phyloP scores from a whole-genome alignment of 2,888 invertebrate species.

The Nomada hirtipes region DNA sequence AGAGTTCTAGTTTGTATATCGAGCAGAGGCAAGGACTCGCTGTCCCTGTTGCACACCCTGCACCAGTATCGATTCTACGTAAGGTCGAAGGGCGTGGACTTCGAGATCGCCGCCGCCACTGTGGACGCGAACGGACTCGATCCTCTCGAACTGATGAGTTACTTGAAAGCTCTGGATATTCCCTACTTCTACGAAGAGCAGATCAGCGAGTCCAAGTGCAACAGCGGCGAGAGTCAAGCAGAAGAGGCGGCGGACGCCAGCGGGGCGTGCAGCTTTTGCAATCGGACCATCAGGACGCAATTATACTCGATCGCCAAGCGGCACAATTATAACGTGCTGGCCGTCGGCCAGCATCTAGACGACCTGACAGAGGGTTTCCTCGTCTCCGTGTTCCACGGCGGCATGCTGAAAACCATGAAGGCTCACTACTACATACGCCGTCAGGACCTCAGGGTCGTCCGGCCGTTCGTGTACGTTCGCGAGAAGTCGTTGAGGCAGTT shows the following conservation, averaged over 20 bases:
- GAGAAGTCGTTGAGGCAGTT: conserved; percentile 91
- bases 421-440: conserved; percentile 93
- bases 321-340: conserved; percentile 94
- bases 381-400: conserved; percentile 92
- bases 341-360: conserved; percentile 94
- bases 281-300: conserved; percentile 89
- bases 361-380: conserved; percentile 93
- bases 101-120: conserved; percentile 90
- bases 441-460: conserved; percentile 92
- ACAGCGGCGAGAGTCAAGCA: conserved; percentile 83
- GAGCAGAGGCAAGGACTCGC: conserved; percentile 91
- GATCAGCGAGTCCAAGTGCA: conserved; percentile 89
- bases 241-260: conserved; percentile 83
- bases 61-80: conserved; percentile 93
- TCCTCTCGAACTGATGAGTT: conserved; percentile 86
- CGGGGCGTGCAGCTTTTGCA: conserved; percentile 89
- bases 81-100: conserved; percentile 90
- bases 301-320: conserved; percentile 91
- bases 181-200: conserved; percentile 87
- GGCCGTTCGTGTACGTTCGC: conserved; percentile 94
- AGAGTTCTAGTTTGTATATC: conserved; percentile 93
- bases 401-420: conserved; percentile 91
- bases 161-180: conserved; percentile 86
- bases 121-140: conserved; percentile 88
- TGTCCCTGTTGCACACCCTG: conserved; percentile 93